Evolutionary conservation across 2,888 invertebrate species (phyloP), one percentile per base, ranked within the genome.

Genomic region (Chloroclysta siterata): DNA sequence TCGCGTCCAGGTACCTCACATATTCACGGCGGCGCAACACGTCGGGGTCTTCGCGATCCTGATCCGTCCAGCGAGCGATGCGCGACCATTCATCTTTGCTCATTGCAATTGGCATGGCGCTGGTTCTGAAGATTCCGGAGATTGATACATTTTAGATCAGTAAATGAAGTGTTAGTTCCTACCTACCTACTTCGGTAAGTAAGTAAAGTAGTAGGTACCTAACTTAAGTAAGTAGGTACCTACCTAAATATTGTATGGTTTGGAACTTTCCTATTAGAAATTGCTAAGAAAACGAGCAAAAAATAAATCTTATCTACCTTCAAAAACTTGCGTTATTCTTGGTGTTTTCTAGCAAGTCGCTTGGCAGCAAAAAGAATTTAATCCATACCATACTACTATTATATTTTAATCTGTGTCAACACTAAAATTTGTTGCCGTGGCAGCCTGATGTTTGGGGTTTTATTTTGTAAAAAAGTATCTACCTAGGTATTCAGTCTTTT

Each of bases 91-190:
- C 89, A 0, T 77, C 79, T 63, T 80, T 81, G 29, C 78, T 79
- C 70, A 92, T 72, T 28, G 69, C 83, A 13, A 92, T 77, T 17
- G 92, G 90, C 88, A 90, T 89, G 29, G 17, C 69, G 60, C 22
- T 6, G 53, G 39, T n/a, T n/a, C 48, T 47, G 47, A 22, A 28
- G 28, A 28, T 17, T 46, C 17, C 8, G 2, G 7, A 44, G 14
- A 42, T 42, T 42, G 13, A 41, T 22, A 22, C 22, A 22, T 22
- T 22, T 22, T n/a, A n/a, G n/a, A n/a, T n/a, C n/a, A n/a, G n/a
- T n/a, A n/a, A n/a, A n/a, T n/a, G n/a, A n/a, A n/a, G n/a, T n/a
- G n/a, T n/a, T n/a, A n/a, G n/a, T n/a, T n/a, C n/a, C n/a, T n/a
- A n/a, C n/a, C n/a, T n/a, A n/a, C n/a, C n/a, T n/a, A n/a, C n/a